Base-by-base conservation (phyloP, 1,140 invertebrate genomes). In the Fragariocoptes setiger region DNA sequence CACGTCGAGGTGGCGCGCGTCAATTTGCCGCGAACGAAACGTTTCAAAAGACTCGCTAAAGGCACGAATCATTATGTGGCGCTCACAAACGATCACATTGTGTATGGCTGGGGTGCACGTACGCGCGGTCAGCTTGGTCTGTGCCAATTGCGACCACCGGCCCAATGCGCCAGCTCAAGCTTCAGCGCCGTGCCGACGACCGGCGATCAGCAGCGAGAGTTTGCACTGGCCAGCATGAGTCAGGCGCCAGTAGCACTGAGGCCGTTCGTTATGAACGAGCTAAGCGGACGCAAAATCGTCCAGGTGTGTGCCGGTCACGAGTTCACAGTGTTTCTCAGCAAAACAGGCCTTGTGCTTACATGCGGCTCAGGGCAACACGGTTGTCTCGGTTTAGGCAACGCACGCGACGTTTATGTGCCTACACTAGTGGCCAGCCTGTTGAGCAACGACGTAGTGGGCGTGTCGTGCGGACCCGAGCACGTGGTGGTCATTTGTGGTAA, bases 101-200 rank as follows among this genome's bases (percentile, higher is more conserved):
- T 74, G 14, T 76, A 65, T 51, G 63, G 66, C 3, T 76, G 72
- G 73, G 74, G 74, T 20, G 63, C 68, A 51, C 69, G 69, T 12
- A 56, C 49, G 38, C 61, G 60, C 49, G 73, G 74, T 19, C 70
- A 76, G 53, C 55, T 76, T 39, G 72, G 72, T 1, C 63, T 70
- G 45, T 69, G 67, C 1, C 4, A 21, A 25, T 13, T 14, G 5
- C 13, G 16, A 13, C 2, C 13, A 19, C 19, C 4, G 18, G 15
- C 3, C 13, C 17, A 8, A 13, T 15, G 14, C 13, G 4, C 14
- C n/a, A 16, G 1, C 17, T 8, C 35, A 35, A 35, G 36, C 41
- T 21, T 1, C n/a, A 47, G 46, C 21, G 22, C 17, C 13, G 17
- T 12, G 12, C 18, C 12, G 18, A 12, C 12, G n/a, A 12, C 12